Conservation (phyloP, 1,140 invertebrate species). For the Zaprionus ornatus region DNA sequence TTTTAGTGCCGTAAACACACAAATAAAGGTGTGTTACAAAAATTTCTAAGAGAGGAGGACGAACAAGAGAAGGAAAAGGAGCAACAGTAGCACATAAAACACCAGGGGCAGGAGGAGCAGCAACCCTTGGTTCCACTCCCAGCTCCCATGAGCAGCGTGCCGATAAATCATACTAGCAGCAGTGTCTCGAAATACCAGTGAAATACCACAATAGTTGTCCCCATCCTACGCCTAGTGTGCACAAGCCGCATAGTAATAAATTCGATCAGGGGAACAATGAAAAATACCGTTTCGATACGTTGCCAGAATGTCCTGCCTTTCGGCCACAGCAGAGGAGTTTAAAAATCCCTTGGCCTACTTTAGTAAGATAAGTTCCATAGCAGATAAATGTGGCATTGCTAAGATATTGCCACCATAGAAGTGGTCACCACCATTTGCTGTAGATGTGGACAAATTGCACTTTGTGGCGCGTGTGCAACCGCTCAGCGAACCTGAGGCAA, state of each 20-base stretch:
- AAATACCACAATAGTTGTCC: slow-evolving; percentile 82
- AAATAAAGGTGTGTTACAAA: too few species aligned
- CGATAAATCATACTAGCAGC: slow-evolving; percentile 75
- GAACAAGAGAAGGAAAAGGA: slow-evolving; percentile 7
- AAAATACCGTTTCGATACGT: slow-evolving; percentile 92
- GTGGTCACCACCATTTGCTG: slow-evolving; percentile 99
- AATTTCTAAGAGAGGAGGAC: too few species aligned
- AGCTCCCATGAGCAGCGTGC: slow-evolving; percentile 64
- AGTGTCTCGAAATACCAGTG: slow-evolving; percentile 65
- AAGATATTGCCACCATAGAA: slow-evolving; percentile 97
- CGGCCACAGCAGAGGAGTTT: slow-evolving; percentile 94
- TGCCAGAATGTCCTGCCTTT: slow-evolving; percentile 95
- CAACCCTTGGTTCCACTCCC: slow-evolving; percentile 1
- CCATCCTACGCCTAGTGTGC: slow-evolving; percentile 63
- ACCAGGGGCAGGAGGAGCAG: slow-evolving; percentile 5
- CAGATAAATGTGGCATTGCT: slow-evolving; percentile 96
- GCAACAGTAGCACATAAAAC: slow-evolving; percentile 10
- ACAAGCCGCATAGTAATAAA: slow-evolving; percentile 77
- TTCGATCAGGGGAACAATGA: slow-evolving; percentile 85
- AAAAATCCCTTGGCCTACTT: slow-evolving; percentile 96
- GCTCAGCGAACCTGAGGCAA: slow-evolving; percentile 97
- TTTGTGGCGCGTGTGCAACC: slow-evolving; percentile 98
- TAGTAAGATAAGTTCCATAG: slow-evolving; percentile 94
- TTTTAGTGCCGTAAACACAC: too few species aligned
- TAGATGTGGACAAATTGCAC: slow-evolving; percentile 97